phyloP scores from a whole-genome alignment of 2,113 vertebrate species.

The Vireo altiloquus region DNA sequence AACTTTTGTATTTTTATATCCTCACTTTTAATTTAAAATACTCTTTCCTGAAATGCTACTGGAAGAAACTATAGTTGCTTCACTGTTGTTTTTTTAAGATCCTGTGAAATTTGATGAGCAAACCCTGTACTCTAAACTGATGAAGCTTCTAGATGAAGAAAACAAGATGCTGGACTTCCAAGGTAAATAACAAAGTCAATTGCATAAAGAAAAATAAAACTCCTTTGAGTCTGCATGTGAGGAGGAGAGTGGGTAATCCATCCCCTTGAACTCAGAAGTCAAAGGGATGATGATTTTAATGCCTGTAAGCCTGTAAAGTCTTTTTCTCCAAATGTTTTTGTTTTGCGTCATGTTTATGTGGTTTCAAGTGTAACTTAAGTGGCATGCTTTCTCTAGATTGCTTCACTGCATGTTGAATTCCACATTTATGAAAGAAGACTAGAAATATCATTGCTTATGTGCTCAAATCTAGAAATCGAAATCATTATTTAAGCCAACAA shows the following conservation, averaged over 20 bases:
- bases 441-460: neutral
- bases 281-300: neutral
- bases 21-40: neutral
- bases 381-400: neutral
- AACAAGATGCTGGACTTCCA: conserved; percentile 67
- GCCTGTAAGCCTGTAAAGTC: neutral
- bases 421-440: neutral
- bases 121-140: conserved; percentile 70
- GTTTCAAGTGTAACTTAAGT: neutral
- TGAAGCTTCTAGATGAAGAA: conserved; percentile 75
- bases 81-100: conserved; percentile 57
- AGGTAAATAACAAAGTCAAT: conserved; percentile 68
- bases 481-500: neutral
- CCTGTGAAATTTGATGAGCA: conserved; percentile 65
- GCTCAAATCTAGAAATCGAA: neutral
- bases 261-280: neutral
- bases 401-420: neutral
- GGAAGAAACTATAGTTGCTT: neutral
- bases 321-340: conserved; percentile 2
- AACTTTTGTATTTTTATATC: neutral
- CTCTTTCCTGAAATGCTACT: neutral
- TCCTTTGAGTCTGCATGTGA: neutral
- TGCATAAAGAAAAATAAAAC: neutral
- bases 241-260: neutral
- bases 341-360: conserved; percentile 2